Evolutionary conservation across 2,113 vertebrate genomes (phyloP).

Genomic region (Aleadryas rufinucha): DNA sequence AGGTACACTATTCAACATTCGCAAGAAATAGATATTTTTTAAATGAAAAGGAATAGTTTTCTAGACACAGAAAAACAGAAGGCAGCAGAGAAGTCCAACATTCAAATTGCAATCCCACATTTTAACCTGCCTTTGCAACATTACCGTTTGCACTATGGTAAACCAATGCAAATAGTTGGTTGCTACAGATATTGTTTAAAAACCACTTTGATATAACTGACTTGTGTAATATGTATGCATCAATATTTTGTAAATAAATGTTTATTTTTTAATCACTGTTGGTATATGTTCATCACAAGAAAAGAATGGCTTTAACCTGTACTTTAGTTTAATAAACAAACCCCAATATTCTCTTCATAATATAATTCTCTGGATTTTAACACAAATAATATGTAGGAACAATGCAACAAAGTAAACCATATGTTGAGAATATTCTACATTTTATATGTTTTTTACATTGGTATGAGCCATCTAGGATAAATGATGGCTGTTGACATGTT

Average conservation of each 20-base stretch:
- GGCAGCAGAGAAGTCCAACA: slow-evolving; percentile 38
- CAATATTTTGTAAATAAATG: slow-evolving; percentile 89
- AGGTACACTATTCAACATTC: slow-evolving; percentile 59
- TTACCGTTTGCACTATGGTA: slow-evolving; percentile 89
- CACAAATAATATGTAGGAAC: slow-evolving; percentile 54
- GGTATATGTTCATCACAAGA: slow-evolving; percentile 82
- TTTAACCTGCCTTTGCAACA: slow-evolving; percentile 79
- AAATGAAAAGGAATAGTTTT: slow-evolving; percentile 48
- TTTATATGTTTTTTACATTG: slow-evolving; percentile 73
- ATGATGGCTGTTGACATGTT: slow-evolving; percentile 64
- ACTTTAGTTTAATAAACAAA: slow-evolving; percentile 79
- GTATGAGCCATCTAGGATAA: slow-evolving; percentile 61
- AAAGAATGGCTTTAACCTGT: slow-evolving; percentile 73
- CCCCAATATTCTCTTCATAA: slow-evolving; percentile 79
- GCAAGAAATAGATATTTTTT: slow-evolving; percentile 55
- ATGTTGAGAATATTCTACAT: slow-evolving; percentile 55
- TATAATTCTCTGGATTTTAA: slow-evolving; percentile 79
- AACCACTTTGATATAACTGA: slow-evolving; percentile 88
- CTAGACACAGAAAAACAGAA: slow-evolving; percentile 31
- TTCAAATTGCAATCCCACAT: slow-evolving; percentile 62
- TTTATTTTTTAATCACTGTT: slow-evolving; percentile 89
- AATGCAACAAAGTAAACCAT: slow-evolving; percentile 50
- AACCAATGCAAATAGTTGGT: slow-evolving; percentile 88
- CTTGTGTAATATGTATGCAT: slow-evolving; percentile 92
- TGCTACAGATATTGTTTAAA: slow-evolving; percentile 90